These are phyloP conservation scores for Andrena trimmerana DNA, from an alignment of 2,888 invertebrate species.

Conservation along the genomic window DNA sequence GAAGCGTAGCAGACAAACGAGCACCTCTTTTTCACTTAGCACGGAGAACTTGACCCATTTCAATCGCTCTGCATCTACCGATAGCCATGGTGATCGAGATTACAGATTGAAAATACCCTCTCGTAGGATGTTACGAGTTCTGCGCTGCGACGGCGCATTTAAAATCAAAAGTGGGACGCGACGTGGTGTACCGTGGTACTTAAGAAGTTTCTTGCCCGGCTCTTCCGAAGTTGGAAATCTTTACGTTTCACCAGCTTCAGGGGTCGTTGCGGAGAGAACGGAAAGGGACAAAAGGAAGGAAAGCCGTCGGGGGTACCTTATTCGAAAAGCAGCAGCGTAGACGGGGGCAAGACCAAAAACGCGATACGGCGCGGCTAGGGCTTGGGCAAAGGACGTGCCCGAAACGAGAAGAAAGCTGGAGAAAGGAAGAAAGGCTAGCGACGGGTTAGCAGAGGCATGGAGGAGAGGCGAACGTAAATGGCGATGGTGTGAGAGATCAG, in stretches of 20 bases:
- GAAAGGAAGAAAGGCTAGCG: neutral
- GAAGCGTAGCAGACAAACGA: neutral
- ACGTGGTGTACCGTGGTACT: neutral
- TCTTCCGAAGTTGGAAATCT: constrained; percentile 17
- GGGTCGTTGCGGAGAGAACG: neutral
- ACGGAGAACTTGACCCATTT: constrained; percentile 28
- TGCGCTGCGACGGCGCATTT: neutral
- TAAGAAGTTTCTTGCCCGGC: constrained; percentile 16
- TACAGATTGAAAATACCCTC: constrained; percentile 11
- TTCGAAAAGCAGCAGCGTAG: neutral
- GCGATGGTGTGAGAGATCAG: constrained; percentile 42
- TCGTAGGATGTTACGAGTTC: constrained; percentile 8
- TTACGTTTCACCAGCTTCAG: neutral
- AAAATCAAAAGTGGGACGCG: constrained; percentile 32
- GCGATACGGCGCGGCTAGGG: neutral
- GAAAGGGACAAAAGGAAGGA: neutral
- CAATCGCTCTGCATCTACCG: neutral
- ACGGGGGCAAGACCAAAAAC: constrained; percentile 7
- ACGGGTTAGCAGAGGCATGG: constrained; percentile 1
- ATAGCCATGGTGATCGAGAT: neutral
- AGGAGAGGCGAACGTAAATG: constrained; percentile 50
- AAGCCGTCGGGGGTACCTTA: neutral
- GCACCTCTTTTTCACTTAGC: neutral
- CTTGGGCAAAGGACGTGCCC: neutral
- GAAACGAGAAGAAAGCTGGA: constrained; percentile 11